Evolutionary conservation across 1,140 invertebrate genomes (phyloP).

Genomic region (Heliconius himera): DNA sequence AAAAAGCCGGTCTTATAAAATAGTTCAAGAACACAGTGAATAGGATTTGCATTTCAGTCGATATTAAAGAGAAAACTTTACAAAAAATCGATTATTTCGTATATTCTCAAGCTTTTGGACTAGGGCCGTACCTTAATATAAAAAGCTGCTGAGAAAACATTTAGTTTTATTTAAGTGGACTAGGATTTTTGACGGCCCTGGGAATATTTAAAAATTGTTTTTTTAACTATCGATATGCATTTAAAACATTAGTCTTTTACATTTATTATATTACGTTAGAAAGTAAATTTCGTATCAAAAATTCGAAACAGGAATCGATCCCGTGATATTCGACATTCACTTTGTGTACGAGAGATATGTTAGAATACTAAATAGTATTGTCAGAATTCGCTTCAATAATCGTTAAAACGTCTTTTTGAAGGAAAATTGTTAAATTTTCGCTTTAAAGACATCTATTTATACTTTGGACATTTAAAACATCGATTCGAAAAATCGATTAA

Average conservation of each 20-base stretch:
- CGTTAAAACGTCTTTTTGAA: conserved; percentile 2
- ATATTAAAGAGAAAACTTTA: conserved; percentile 17
- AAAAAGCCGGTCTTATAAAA: conserved; percentile 34
- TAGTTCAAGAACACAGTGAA: conserved; percentile 36
- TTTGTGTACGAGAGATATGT: conserved; percentile 2
- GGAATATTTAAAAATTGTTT: conserved; percentile 4
- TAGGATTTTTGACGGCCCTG: neutral
- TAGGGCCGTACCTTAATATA: neutral
- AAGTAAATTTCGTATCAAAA: neutral
- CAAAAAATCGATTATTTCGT: neutral
- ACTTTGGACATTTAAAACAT: neutral
- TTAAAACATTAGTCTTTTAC: conserved; percentile 3
- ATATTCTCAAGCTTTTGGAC: conserved; percentile 17
- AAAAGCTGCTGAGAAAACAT: neutral
- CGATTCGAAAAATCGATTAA: neutral
- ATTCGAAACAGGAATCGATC: conserved; percentile 5
- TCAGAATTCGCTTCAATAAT: conserved; percentile 10
- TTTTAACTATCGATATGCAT: conserved; percentile 9
- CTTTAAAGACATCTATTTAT: conserved; percentile 6
- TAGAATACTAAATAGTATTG: conserved; percentile 10
- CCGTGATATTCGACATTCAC: neutral
- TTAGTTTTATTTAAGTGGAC: neutral
- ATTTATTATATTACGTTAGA: neutral
- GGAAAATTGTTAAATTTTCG: conserved; percentile 19
- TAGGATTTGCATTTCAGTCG: conserved; percentile 28